Conservation (phyloP, 2,113 vertebrate species). For the Paramisgurnus dabryanus region DNA sequence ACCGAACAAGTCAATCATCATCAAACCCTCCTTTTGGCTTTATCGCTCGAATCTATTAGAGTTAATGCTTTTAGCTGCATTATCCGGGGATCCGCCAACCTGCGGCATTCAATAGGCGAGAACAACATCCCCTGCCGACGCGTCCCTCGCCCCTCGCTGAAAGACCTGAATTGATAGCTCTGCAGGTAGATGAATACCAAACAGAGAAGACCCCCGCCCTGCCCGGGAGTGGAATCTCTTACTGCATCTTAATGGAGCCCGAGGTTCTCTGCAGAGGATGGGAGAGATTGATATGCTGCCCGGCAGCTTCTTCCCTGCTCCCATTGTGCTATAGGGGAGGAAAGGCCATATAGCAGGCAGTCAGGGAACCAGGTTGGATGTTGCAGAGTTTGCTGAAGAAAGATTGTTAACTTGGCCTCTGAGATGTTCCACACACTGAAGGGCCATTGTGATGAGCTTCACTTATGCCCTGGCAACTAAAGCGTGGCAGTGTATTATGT, state of each 20-base stretch:
- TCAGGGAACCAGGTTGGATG: conserved; percentile 30
- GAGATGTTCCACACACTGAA: conserved; percentile 5
- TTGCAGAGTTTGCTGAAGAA: conserved; percentile 20
- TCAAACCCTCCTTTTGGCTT: conserved; percentile 62
- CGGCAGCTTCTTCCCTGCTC: conserved; percentile 12
- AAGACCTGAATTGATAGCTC: conserved; percentile 56
- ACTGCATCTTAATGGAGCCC: conserved; percentile 50
- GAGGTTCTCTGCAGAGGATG: conserved; percentile 34
- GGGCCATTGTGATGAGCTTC: conserved; percentile 16
- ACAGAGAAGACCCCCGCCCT: conserved; percentile 25
- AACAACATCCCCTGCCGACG: conserved; percentile 53
- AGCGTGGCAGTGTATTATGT: conserved; percentile 10
- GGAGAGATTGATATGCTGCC: conserved; percentile 49
- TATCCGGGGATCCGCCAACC: conserved; percentile 38
- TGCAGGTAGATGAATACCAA: conserved; percentile 60
- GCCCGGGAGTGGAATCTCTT: conserved; percentile 35
- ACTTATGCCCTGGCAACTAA: conserved; percentile 18
- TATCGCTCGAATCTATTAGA: conserved; percentile 54
- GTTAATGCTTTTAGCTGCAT: conserved; percentile 56
- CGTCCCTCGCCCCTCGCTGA: conserved; percentile 43
- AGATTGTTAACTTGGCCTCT: conserved; percentile 33
- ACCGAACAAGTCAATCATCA: conserved; percentile 74
- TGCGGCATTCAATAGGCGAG: conserved; percentile 29
- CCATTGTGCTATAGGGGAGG: conserved; percentile 44
- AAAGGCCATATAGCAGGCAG: conserved; percentile 29